A percentile compares a stretch with the other conserved stretches of the same genome.
These are phyloP conservation scores for Drosophila orosa DNA, from an alignment of 1,140 invertebrate species.

Conservation along the genomic window DNA sequence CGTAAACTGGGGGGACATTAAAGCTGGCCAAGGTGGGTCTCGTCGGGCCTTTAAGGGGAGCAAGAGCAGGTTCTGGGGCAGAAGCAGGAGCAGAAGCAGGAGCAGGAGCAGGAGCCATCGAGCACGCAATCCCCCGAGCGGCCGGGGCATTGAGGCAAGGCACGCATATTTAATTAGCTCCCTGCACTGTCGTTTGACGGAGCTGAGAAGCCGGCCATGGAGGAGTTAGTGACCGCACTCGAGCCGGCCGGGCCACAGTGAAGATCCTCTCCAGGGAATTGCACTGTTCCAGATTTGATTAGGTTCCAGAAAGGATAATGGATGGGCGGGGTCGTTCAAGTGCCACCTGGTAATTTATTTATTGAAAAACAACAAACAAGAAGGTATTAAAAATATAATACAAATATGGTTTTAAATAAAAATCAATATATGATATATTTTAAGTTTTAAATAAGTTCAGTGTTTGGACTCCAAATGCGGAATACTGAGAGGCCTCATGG, in stretches of 20 bases:
- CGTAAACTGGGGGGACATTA: slow-evolving; percentile 42
- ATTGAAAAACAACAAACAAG: neutral
- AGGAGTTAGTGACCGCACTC: slow-evolving; percentile 44
- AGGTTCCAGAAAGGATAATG: slow-evolving; percentile 37
- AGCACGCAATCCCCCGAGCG: slow-evolving; percentile 66
- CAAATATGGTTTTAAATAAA: neutral
- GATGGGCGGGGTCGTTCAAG: neutral
- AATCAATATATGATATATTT: neutral
- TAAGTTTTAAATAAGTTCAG: neutral
- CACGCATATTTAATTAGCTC: slow-evolving; percentile 72
- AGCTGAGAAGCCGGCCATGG: neutral
- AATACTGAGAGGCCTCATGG: too few relatives aligned
- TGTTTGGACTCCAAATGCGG: neutral
- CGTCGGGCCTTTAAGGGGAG: neutral
- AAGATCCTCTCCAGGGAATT: slow-evolving; percentile 26
- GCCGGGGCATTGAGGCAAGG: slow-evolving; percentile 44
- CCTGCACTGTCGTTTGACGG: slow-evolving; percentile 43
- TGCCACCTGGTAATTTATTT: neutral
- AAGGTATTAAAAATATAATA: neutral
- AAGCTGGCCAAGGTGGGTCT: slow-evolving; percentile 31
- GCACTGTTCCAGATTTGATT: slow-evolving; percentile 33
- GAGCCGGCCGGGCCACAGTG: slow-evolving; percentile 31
- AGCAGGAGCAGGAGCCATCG: slow-evolving; percentile 5
- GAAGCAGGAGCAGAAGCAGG: neutral
- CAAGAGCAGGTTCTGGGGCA: neutral